Base-by-base conservation (phyloP, 2,888 invertebrate species). In the Spilosoma lubricipeda region DNA sequence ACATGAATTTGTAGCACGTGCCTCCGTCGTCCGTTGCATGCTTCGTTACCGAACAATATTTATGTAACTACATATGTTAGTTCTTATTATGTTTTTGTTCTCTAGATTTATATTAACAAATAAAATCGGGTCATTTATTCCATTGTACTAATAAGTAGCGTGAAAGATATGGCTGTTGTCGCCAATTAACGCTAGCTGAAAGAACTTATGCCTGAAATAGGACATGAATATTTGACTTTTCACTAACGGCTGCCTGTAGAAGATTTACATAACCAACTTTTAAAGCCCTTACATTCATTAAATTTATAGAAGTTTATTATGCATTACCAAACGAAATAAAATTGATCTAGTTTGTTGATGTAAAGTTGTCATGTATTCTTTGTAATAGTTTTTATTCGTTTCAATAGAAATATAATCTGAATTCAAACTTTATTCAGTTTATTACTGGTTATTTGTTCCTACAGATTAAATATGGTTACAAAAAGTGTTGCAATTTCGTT, bases 1-100 rank as follows among this genome's bases (percentile, higher is more conserved):
- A 66, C 7, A 79, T 82, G 78, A 3, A 84, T 87, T 85, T 83
- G 86, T 79, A 80, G 86, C 89, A 89, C 91, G 90, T 87, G 89
- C 70, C 88, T 83, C 78, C 69, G 67, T 78, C 69, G 67, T 42
- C 70, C 68, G 72, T 75, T 76, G 82, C 74, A 82, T 45, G 5
- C 77, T 77, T 79, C 73, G 76, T 82, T 77, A 84, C 81, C 18
- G 3, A 48, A 83, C 82, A 70, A 78, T 76, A 75, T 76, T 63
- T 23, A 70, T 71, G 36, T 71, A 52, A n/a, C 67, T 69, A n/a
- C n/a, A n/a, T n/a, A 77, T 75, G 59, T 69, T 71, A 78, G 79
- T 82, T 66, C 36, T 69, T 70, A 70, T 70, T 36, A n/a, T 42
- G 70, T 56, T 64, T 33, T 70, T 69, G 67, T 71, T 71, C 8